A percentile compares a stretch with the other conserved stretches of the same genome.
phyloP scores from a whole-genome alignment of 2,888 invertebrate genomes.

The Leucania comma region DNA sequence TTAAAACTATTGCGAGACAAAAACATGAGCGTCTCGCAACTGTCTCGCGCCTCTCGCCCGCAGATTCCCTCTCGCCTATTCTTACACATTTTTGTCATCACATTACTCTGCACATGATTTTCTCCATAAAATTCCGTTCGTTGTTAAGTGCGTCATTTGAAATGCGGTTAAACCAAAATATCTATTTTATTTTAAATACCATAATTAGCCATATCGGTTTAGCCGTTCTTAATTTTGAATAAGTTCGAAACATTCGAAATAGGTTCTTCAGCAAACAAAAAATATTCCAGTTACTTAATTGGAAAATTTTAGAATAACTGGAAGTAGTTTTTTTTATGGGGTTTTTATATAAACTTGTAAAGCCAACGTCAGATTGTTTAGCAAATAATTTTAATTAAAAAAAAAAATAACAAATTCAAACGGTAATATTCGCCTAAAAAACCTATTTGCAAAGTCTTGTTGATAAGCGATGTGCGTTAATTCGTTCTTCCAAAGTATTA shows the following conservation, averaged over 20 bases:
- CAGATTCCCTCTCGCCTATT: constrained; percentile 49
- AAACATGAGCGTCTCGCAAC: constrained; percentile 71
- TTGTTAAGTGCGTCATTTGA: background rate
- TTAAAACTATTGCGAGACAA: constrained; percentile 67
- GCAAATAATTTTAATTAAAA: no score
- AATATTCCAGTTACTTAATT: background rate
- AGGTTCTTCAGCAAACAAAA: background rate
- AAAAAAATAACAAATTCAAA: constrained; percentile 5
- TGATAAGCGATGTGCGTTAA: constrained; percentile 1
- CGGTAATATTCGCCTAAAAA: constrained; percentile 3
- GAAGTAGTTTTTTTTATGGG: background rate
- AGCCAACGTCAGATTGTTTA: background rate
- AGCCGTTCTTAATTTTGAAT: no score
- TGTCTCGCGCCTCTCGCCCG: constrained; percentile 72
- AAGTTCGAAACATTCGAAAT: no score
- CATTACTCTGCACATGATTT: constrained; percentile 25
- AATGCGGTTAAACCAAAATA: background rate
- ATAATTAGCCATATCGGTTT: no score
- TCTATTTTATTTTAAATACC: no score
- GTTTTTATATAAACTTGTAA: no score
- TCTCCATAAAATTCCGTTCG: background rate
- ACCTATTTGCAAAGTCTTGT: constrained; percentile 10
- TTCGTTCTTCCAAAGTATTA: constrained; percentile 13
- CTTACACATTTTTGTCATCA: constrained; percentile 35
- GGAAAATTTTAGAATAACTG: background rate